A percentile compares a stretch with the other conserved stretches of the same genome.
Conservation (phyloP, 2,113 vertebrate species). For the Ia io region DNA sequence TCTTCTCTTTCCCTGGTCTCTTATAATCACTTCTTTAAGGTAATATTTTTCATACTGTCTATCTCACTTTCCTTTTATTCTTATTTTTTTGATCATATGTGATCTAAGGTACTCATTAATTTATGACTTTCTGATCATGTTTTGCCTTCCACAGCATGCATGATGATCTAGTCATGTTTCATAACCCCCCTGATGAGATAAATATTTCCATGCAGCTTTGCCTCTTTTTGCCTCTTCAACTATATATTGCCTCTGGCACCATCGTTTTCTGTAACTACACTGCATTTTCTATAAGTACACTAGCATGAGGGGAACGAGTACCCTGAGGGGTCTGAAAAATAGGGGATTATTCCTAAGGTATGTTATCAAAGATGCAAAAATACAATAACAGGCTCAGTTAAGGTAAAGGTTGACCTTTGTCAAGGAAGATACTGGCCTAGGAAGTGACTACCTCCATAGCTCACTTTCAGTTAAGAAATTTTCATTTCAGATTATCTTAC, state of each 20-base stretch:
- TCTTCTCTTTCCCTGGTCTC: not conserved
- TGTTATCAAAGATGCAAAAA: not conserved
- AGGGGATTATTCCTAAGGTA: not conserved
- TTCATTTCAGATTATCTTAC: not conserved
- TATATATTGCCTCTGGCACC: not conserved
- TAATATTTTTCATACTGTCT: not conserved
- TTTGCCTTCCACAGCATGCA: not conserved
- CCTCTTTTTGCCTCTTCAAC: not conserved
- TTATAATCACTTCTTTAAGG: not conserved
- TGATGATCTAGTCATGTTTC: not conserved
- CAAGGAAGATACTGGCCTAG: not conserved
- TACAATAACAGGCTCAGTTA: not conserved
- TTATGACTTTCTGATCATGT: not conserved
- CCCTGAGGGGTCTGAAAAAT: not conserved
- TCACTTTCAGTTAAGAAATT: not conserved
- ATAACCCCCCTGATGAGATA: not conserved
- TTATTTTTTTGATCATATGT: not conserved
- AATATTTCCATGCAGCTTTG: not conserved
- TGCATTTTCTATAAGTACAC: too few relatives aligned
- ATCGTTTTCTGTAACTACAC: not conserved
- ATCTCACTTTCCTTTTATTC: not conserved
- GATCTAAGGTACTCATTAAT: not conserved
- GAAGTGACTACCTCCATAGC: not conserved
- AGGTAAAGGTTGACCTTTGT: not conserved
- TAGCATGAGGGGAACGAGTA: too few relatives aligned